Evolutionary conservation across 1,140 invertebrate genomes (phyloP).

Genomic region (Pollicipes pollicipes): DNA sequence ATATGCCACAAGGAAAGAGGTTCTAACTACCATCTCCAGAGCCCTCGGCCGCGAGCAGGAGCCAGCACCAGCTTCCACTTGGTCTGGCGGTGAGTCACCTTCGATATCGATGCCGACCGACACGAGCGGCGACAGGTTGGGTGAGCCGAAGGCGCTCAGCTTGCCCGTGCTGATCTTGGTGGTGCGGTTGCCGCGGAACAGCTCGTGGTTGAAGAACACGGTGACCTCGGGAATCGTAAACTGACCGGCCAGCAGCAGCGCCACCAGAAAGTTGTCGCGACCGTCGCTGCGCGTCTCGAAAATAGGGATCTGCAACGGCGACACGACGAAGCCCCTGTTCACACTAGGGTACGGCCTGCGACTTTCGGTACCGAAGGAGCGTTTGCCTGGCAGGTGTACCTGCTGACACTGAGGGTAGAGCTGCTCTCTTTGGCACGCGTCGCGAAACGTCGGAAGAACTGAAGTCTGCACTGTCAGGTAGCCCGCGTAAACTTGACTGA

Average conservation of each 20-base stretch:
- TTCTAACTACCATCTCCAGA: no score
- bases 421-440: no score
- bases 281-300: conserved; percentile 53
- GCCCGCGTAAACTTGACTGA: no score
- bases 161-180: conserved; percentile 61
- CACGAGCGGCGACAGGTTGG: conserved; percentile 69
- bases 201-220: conserved; percentile 71
- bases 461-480: no score
- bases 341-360: no score
- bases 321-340: no score
- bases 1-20: neutral
- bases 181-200: conserved; percentile 79
- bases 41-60: conserved; percentile 13
- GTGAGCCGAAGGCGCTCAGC: conserved; percentile 77
- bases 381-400: no score
- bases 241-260: conserved; percentile 76
- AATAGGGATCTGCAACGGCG: conserved; percentile 22
- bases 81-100: conserved; percentile 30
- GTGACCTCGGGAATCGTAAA: conserved; percentile 85
- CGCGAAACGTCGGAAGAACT: no score
- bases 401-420: no score
- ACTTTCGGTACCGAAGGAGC: no score
- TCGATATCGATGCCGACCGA: conserved; percentile 54
- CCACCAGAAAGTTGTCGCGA: conserved; percentile 76
- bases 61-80: conserved; percentile 7